phyloP scores from a whole-genome alignment of 1,140 invertebrate genomes.

The Grapholita molesta region DNA sequence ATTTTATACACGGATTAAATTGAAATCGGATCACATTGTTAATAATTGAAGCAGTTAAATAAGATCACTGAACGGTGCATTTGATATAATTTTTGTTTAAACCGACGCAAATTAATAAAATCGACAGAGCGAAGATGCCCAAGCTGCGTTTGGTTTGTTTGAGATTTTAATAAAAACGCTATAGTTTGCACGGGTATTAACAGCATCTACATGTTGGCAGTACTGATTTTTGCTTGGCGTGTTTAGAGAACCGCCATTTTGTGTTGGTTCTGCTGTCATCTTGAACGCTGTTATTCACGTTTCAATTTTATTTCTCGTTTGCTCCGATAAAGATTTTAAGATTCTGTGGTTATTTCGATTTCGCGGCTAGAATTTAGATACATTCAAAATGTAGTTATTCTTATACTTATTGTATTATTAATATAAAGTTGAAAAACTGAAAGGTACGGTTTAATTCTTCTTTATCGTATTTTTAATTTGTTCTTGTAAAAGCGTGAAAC shows the following conservation, averaged over 20 bases:
- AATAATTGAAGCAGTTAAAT: not conserved
- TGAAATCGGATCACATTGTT: not conserved
- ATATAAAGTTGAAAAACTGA: not conserved
- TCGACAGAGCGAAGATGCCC: not conserved
- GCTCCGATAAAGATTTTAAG: not conserved
- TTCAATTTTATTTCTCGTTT: not conserved
- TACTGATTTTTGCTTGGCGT: not conserved
- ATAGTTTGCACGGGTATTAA: not conserved
- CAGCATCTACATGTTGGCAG: not conserved
- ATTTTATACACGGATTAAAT: not conserved
- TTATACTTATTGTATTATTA: not conserved
- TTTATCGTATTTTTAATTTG: not conserved
- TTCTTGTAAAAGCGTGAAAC: not conserved
- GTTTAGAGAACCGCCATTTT: not conserved
- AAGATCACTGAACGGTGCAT: not conserved
- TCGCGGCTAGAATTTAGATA: not conserved
- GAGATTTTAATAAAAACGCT: not conserved
- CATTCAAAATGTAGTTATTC: not conserved
- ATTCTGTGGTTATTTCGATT: conserved; percentile 4
- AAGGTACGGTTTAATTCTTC: not conserved
- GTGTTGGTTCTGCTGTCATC: not conserved
- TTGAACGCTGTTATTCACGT: not conserved
- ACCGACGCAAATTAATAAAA: not conserved
- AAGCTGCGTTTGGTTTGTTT: not conserved
- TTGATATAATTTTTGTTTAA: not conserved